Conservation (phyloP, 1,140 invertebrate species). For the Contarinia nasturtii region DNA sequence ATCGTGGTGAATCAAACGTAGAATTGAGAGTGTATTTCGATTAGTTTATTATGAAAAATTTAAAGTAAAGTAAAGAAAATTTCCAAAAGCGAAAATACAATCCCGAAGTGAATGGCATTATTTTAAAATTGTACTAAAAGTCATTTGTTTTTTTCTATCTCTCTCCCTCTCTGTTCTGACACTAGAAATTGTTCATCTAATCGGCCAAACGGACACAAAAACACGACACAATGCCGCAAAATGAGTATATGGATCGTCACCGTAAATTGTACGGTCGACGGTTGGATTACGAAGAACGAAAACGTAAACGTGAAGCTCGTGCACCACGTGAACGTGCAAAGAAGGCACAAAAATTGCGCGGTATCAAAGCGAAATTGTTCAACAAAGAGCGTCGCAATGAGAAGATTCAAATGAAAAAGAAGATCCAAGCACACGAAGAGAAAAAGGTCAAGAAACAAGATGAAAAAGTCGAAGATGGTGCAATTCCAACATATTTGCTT, state of each 20-base stretch:
- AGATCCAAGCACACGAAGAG: conserved; percentile 82
- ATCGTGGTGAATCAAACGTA: too few relatives aligned
- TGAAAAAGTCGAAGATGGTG: conserved; percentile 71
- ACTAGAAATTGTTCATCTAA: neutral
- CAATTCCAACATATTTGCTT: conserved; percentile 86
- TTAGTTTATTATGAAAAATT: too few relatives aligned
- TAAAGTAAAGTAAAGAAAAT: too few relatives aligned
- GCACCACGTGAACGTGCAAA: conserved; percentile 76
- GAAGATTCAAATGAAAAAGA: conserved; percentile 99
- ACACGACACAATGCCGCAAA: conserved; percentile 78
- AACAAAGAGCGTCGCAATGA: conserved; percentile 93
- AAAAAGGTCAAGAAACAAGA: conserved; percentile 73
- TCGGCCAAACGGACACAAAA: neutral
- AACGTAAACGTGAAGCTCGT: conserved; percentile 87
- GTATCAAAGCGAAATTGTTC: conserved; percentile 94
- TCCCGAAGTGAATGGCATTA: too few relatives aligned
- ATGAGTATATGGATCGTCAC: conserved; percentile 98
- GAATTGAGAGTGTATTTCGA: too few relatives aligned
- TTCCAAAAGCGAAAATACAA: too few relatives aligned
- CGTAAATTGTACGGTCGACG: conserved; percentile 88
- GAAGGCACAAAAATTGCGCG: conserved; percentile 79
- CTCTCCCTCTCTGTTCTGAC: too few relatives aligned
- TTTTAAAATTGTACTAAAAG: too few relatives aligned
- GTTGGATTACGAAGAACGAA: conserved; percentile 94
- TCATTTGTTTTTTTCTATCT: too few relatives aligned